phyloP scores from a whole-genome alignment of 2,797 vertebrate genomes.

The Xiphophorus birchmanni region DNA sequence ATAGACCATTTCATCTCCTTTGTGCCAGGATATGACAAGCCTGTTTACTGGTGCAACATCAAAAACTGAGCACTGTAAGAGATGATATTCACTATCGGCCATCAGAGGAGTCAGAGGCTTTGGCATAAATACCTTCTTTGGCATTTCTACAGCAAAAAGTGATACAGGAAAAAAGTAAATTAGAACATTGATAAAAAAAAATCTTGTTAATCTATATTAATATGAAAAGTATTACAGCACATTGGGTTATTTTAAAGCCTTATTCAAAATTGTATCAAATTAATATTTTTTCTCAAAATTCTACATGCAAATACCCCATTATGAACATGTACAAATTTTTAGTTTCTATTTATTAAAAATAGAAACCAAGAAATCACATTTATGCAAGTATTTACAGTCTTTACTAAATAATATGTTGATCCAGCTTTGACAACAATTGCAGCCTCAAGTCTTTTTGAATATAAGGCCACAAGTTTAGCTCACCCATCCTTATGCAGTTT shows the following conservation, averaged over 20 bases:
- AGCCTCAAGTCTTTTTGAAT: too few relatives aligned
- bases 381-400: background rate
- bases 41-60: slow-evolving; percentile 58
- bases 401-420: background rate
- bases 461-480: too few relatives aligned
- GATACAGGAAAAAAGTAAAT: background rate
- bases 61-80: slow-evolving; percentile 52
- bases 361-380: background rate
- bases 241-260: too few relatives aligned
- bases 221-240: too few relatives aligned
- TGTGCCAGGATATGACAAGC: slow-evolving; percentile 62
- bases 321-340: background rate
- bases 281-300: background rate
- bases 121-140: slow-evolving; percentile 61
- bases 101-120: too few relatives aligned
- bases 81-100: background rate
- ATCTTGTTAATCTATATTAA: background rate
- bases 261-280: too few relatives aligned
- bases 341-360: too few relatives aligned
- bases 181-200: too few relatives aligned
- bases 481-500: too few relatives aligned
- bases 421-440: too few relatives aligned
- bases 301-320: background rate
- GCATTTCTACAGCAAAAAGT: slow-evolving; percentile 57
- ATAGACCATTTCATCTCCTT: background rate